Conservation (phyloP, 1,140 invertebrate species). For the Drosophila gunungcola region DNA sequence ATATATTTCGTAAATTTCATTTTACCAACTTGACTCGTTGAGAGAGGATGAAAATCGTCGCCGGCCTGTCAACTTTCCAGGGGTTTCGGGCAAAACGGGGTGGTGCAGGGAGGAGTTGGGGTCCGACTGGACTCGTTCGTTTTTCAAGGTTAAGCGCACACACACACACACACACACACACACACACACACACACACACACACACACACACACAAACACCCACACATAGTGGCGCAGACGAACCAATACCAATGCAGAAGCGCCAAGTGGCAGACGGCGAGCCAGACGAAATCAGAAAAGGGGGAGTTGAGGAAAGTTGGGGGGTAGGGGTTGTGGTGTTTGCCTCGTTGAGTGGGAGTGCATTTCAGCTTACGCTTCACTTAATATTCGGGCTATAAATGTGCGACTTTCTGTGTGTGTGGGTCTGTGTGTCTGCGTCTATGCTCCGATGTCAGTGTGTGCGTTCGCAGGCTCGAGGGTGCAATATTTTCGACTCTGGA, state of each 20-base stretch:
- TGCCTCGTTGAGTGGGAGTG: conserved; percentile 68
- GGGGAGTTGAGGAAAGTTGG: conserved; percentile 6
- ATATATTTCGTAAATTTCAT: conserved; percentile 80
- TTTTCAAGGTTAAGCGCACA: conserved; percentile 79
- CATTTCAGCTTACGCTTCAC: conserved; percentile 82
- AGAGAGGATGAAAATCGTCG: conserved; percentile 72
- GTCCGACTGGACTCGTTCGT: conserved; percentile 80
- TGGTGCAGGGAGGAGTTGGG: conserved; percentile 28
- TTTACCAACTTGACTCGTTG: conserved; percentile 53
- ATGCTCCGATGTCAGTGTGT: conserved; percentile 5
- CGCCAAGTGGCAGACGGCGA: conserved; percentile 68
- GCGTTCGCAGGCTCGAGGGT: conserved; percentile 69
- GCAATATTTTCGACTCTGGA: conserved; percentile 75
- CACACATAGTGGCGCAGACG: conserved; percentile 2
- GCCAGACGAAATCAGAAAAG: conserved; percentile 58
- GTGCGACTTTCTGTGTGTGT: conserved; percentile 45
- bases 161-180: conserved; percentile 20
- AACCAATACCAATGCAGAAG: conserved; percentile 31
- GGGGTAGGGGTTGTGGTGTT: not conserved
- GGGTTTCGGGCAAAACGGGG: conserved; percentile 17
- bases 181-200: conserved; percentile 18
- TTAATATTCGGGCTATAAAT: conserved; percentile 81
- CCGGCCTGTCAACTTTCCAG: conserved; percentile 56
- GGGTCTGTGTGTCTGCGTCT: conserved; percentile 25
- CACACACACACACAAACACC: conserved; percentile 6